phyloP scores from a whole-genome alignment of 2,888 invertebrate species.

The Eristalis intricaria region DNA sequence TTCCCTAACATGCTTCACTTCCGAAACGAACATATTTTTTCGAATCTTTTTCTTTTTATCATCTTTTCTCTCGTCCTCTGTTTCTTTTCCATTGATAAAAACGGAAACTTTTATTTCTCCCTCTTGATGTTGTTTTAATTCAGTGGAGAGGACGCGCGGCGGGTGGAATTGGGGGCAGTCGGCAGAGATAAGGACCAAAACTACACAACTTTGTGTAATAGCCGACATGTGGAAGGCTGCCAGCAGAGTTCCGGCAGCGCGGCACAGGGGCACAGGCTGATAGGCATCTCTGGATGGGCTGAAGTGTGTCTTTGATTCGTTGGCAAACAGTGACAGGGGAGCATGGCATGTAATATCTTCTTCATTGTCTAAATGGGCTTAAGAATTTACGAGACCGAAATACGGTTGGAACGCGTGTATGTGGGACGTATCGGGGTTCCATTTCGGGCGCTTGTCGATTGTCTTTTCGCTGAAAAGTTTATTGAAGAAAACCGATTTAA shows the following conservation, averaged over 20 bases:
- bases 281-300: neutral
- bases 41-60: conserved; percentile 32
- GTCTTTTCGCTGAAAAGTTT: conserved; percentile 14
- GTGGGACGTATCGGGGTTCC: neutral
- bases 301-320: conserved; percentile 7
- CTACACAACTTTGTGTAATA: neutral
- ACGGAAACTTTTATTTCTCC: conserved; percentile 61
- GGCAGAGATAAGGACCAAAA: conserved; percentile 4
- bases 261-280: too few relatives aligned
- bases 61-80: conserved; percentile 19
- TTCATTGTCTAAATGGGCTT: conserved; percentile 63
- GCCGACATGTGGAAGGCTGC: neutral
- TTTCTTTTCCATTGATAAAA: conserved; percentile 48
- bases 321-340: conserved; percentile 3
- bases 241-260: neutral
- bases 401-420: conserved; percentile 1
- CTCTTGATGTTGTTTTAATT: conserved; percentile 66
- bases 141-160: conserved; percentile 35
- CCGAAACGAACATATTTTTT: conserved; percentile 58
- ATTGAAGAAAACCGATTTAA: neutral
- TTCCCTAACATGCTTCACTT: conserved; percentile 46
- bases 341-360: conserved; percentile 46
- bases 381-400: conserved; percentile 44
- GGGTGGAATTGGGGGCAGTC: neutral
- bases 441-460: neutral